These are phyloP conservation scores for Leptinotarsa peninsularis DNA, from an alignment of 2,888 invertebrate species.

Conservation along the genomic window DNA sequence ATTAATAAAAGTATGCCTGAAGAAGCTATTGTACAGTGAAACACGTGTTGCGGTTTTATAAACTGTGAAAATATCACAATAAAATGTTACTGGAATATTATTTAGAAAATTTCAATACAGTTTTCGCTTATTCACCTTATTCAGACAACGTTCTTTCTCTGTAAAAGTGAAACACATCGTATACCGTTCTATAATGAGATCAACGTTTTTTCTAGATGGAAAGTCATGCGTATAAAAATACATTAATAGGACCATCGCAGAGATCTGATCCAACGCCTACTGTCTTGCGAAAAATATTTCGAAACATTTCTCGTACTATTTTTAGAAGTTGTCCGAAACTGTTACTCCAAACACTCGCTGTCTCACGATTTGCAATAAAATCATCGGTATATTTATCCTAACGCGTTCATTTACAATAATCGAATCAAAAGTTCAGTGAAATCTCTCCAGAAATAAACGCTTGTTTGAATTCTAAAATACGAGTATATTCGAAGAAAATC, in stretches of 20 bases:
- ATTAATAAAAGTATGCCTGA: too few relatives aligned
- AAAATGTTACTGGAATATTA: too few relatives aligned
- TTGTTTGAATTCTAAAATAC: background rate
- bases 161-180: background rate
- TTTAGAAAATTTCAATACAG: too few relatives aligned
- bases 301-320: slow-evolving; percentile 40
- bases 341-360: slow-evolving; percentile 23
- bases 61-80: too few relatives aligned
- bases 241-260: slow-evolving; percentile 31
- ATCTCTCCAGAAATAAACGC: slow-evolving; percentile 17
- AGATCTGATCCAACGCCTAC: slow-evolving; percentile 41
- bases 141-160: background rate
- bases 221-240: slow-evolving; percentile 28
- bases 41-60: too few relatives aligned
- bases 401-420: slow-evolving; percentile 14
- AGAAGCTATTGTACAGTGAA: too few relatives aligned
- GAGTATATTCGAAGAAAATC: background rate
- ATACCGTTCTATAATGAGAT: background rate
- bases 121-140: too few relatives aligned
- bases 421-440: slow-evolving; percentile 19
- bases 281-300: slow-evolving; percentile 45
- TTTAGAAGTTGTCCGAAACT: slow-evolving; percentile 38
- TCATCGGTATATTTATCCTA: slow-evolving; percentile 26
- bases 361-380: slow-evolving; percentile 19
- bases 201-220: slow-evolving; percentile 17